phyloP scores from a whole-genome alignment of 2,888 invertebrate genomes.

The Coleophora flavipennella region DNA sequence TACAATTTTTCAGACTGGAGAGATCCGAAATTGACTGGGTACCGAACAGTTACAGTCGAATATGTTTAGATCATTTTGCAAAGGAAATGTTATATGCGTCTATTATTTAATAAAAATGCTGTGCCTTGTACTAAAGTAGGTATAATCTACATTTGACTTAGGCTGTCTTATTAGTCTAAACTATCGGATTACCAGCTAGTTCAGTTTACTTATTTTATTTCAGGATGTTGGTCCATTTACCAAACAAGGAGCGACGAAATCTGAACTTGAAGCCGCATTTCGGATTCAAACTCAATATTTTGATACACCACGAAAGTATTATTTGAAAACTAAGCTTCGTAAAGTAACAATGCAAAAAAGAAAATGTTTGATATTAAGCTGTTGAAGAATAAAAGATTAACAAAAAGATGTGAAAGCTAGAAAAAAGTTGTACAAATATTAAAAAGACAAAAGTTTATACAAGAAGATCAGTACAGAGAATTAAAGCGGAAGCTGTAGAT shows the following conservation, averaged over 20 bases:
- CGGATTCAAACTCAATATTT: neutral
- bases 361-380: neutral
- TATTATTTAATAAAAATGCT: slow-evolving; percentile 3
- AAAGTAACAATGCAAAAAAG: too few species aligned
- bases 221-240: slow-evolving; percentile 12
- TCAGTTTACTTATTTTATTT: slow-evolving; percentile 17
- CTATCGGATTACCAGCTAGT: too few species aligned
- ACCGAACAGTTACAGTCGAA: slow-evolving; percentile 2
- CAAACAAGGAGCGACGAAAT: too few species aligned
- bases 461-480: neutral
- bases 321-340: neutral
- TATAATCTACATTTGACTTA: too few species aligned
- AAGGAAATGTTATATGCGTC: slow-evolving; percentile 2
- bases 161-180: too few species aligned
- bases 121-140: slow-evolving; percentile 1
- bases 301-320: slow-evolving; percentile 1
- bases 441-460: slow-evolving; percentile 9
- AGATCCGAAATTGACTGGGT: neutral
- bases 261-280: too few species aligned
- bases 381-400: neutral
- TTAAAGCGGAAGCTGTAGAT: slow-evolving; percentile 1
- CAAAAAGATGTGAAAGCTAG: slow-evolving; percentile 6
- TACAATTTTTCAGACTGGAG: too few species aligned
- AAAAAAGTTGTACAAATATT: slow-evolving; percentile 5
- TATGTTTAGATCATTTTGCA: slow-evolving; percentile 3